These are phyloP conservation scores for Hystrix brachyura DNA, from an alignment of 2,113 vertebrate species.

Conservation along the genomic window DNA sequence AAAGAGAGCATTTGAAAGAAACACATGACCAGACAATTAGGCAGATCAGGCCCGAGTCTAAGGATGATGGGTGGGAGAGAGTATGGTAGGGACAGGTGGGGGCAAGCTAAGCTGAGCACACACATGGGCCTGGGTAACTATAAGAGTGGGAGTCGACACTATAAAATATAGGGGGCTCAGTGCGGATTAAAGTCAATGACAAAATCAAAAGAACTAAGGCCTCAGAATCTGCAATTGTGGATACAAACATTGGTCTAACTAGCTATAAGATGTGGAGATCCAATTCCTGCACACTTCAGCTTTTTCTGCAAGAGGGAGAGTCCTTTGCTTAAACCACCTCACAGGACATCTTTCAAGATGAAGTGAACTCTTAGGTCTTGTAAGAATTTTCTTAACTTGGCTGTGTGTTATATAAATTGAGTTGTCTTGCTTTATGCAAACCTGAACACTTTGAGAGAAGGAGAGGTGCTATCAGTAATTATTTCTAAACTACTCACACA, in stretches of 20 bases:
- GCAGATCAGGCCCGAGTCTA: not conserved
- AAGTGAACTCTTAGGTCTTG: not conserved
- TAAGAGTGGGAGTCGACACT: not conserved
- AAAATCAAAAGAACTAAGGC: not conserved
- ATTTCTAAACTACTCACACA: not conserved
- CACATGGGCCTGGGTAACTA: not conserved
- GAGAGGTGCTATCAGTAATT: not conserved
- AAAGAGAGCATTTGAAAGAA: slow-evolving; percentile 13
- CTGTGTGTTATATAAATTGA: not conserved
- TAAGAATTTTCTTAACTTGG: not conserved
- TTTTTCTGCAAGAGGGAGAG: not conserved
- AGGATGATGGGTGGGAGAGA: not conserved
- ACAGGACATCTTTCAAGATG: not conserved
- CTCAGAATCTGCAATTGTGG: not conserved
- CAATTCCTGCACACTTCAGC: not conserved
- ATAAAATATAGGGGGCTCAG: not conserved
- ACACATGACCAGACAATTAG: not conserved
- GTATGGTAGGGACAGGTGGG: not conserved
- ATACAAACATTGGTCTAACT: not conserved
- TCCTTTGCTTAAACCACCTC: not conserved
- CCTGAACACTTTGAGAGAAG: not conserved
- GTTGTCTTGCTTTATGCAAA: not conserved
- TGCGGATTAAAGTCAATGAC: not conserved
- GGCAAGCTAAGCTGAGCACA: not conserved
- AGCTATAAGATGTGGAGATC: not conserved